Evolutionary conservation across 2,888 invertebrate species (phyloP).

Genomic region (Cartodere bifasciata): DNA sequence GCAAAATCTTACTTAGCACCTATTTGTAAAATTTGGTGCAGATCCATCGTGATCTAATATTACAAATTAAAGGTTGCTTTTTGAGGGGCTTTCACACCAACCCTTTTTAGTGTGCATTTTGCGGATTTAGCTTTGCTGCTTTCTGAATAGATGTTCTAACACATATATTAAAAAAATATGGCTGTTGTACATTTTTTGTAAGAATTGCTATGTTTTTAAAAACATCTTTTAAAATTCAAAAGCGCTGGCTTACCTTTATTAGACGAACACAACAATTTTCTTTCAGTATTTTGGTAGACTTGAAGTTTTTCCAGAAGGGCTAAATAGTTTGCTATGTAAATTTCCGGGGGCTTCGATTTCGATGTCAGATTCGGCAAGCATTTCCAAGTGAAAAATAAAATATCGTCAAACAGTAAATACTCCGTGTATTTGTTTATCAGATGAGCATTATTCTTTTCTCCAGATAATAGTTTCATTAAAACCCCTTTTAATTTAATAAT

Average conservation of each 20-base stretch:
- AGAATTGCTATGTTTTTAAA: too few species aligned
- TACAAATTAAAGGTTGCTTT: too few species aligned
- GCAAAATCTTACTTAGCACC: too few species aligned
- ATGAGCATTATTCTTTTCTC: conserved; percentile 45
- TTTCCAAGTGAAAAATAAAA: conserved; percentile 60
- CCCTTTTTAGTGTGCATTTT: too few species aligned
- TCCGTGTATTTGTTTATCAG: conserved; percentile 61
- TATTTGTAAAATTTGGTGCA: too few species aligned
- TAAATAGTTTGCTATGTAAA: conserved; percentile 32
- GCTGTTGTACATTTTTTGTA: too few species aligned
- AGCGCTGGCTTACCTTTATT: conserved; percentile 7
- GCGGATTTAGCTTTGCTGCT: too few species aligned
- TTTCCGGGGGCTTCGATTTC: conserved; percentile 38
- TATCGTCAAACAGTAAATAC: conserved; percentile 60
- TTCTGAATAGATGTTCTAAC: neutral
- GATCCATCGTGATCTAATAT: too few species aligned
- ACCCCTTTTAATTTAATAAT: conserved; percentile 52
- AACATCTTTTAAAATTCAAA: too few species aligned
- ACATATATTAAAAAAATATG: neutral
- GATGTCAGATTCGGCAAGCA: conserved; percentile 44
- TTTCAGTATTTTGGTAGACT: conserved; percentile 24
- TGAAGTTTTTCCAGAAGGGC: conserved; percentile 29
- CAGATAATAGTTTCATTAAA: conserved; percentile 49
- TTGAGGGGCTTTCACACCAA: too few species aligned
- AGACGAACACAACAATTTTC: conserved; percentile 24